Base-by-base conservation (phyloP, 2,888 invertebrate species). In the Pycnomerus fuliginosus region DNA sequence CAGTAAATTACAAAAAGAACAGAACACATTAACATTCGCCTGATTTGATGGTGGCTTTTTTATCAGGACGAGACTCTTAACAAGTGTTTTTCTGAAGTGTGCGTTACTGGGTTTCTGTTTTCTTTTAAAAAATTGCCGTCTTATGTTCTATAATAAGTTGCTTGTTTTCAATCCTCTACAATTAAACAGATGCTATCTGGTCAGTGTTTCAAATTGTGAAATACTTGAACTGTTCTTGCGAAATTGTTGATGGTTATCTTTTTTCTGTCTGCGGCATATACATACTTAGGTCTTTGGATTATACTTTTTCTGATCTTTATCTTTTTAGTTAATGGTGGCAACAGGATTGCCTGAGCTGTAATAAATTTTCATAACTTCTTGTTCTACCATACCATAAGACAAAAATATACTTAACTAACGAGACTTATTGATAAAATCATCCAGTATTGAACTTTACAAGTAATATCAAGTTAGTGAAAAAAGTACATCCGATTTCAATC, bases 161-260 rank as follows among this genome's bases (percentile, higher is more conserved):
- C 53, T 56, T 56, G 58, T 58, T 55, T 56, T 52, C n/a, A 51
- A 55, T 56, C 50, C 55, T 51, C 55, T 57, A 50, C 54, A 57
- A 55, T 55, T 57, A 49, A 46, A 46, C 47, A 52, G 58, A 57
- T 55, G 50, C 16, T 50, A 58, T 58, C 58, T 55, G 56, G 53
- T 55, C 46, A 55, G 53, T 58, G 56, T 44, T 39, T 44, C 28
- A 33, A 39, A 43, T 24, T 37, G 37, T 32, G 31, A 37, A 43
- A 38, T 44, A 43, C 43, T 36, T 23, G 36, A 27, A 31, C 43
- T 31, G 30, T 43, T 31, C 35, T 33, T 10, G 43, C 36, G 31
- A 43, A 36, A 43, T 36, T 23, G 30, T 34, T 13, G 41, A 41
- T 41, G 17, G n/a, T 12, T 41, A 41, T 41, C 41, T 33, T 7